A percentile compares a stretch with the other conserved stretches of the same genome.
Conservation (phyloP, 2,113 vertebrate species). For the Oenanthe melanoleuca region DNA sequence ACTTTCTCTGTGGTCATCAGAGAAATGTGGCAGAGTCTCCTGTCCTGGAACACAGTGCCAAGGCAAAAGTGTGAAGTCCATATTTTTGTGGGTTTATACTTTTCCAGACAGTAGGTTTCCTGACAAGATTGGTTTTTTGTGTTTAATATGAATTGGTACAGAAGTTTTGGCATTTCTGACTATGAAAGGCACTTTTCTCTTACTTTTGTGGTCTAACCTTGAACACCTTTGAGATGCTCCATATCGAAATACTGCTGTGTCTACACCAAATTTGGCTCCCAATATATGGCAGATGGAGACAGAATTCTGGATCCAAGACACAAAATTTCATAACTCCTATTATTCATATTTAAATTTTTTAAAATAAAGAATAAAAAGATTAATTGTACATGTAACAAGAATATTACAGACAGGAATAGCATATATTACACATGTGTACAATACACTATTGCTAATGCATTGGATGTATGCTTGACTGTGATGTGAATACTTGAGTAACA, state of each 20-base stretch:
- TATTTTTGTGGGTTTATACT: neutral
- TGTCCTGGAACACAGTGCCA: neutral
- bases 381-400: fast-evolving
- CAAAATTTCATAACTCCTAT: neutral
- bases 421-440: neutral
- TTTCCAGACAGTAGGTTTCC: neutral
- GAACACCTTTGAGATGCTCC: neutral
- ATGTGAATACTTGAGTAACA: neutral
- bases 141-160: neutral
- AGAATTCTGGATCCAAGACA: neutral
- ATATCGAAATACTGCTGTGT: neutral
- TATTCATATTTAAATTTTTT: neutral
- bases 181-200: neutral
- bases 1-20: neutral
- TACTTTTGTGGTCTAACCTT: neutral
- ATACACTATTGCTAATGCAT: neutral
- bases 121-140: neutral
- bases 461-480: neutral
- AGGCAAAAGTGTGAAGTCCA: neutral
- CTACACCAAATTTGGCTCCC: neutral
- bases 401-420: neutral
- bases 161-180: neutral
- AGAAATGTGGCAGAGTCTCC: fast-evolving
- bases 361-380: neutral
- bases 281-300: neutral